Evolutionary conservation across 2,888 invertebrate species (phyloP), one percentile per base, ranked within the genome.

Genomic region (Tinea semifulvella): DNA sequence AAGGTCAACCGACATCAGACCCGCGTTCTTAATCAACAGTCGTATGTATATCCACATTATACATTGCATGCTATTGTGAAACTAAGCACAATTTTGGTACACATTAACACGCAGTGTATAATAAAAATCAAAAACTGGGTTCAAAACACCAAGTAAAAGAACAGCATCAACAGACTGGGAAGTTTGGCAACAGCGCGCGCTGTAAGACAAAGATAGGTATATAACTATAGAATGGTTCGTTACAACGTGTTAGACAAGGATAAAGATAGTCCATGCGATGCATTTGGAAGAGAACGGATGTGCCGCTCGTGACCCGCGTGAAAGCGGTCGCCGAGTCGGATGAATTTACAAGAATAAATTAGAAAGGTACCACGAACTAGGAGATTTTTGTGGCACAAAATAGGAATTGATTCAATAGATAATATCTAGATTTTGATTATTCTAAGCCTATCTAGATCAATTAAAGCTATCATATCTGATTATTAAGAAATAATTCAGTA

Each of bases 241-340:
- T n/a, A 2, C 5, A 16, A 27, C 14, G 44, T 1, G 53, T 43
- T 47, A 51, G 57, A 75, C 50, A 48, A 65, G 63, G 73, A 76
- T 45, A 52, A 57, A 57, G 52, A 43, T 35, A 63, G 61, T 69
- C 58, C n/a, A 58, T 61, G 69, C 71, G 73, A 68, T 73, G 67
- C 74, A 70, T 70, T 75, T 68, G 60, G 65, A 68, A 65, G 66
- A 65, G 73, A 77, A 72, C 77, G 71, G 75, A 40, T 40, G 40
- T 40, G 40, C 22, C 20, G 67, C 67, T 71, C 70, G 73, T 74
- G 74, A 75, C 74, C 73, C 64, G 62, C 69, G 71, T 70, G 79
- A 79, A 77, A 77, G 77, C 72, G 65, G 60, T 57, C 57, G 55
- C 59, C 55, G 52, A 56, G 62, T 63, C 67, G 65, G 74, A 65